Conservation (phyloP, 2,888 invertebrate genomes). For the Andrena praecox region DNA sequence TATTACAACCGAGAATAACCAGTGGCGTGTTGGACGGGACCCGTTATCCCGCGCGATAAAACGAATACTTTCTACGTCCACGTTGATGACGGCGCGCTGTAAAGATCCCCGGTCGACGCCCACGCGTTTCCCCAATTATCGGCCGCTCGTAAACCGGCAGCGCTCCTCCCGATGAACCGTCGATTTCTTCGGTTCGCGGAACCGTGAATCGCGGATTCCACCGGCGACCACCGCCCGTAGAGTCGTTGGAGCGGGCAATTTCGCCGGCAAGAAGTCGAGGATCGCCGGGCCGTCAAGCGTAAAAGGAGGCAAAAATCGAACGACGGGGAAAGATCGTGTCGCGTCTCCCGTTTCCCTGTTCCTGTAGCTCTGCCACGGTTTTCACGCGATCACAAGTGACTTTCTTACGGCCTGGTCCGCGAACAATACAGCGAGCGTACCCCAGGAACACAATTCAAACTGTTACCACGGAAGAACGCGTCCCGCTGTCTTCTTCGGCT, state of each 20-base stretch:
- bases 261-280: constrained; percentile 8
- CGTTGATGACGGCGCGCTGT: constrained; percentile 16
- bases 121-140: constrained; percentile 47
- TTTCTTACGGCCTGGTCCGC: constrained; percentile 20
- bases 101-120: constrained; percentile 37
- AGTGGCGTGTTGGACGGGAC: constrained; percentile 6
- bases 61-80: constrained; percentile 47
- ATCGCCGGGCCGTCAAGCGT: neutral
- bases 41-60: constrained; percentile 21
- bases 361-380: constrained; percentile 28
- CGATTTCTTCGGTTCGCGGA: constrained; percentile 39
- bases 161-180: neutral
- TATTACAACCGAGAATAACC: constrained; percentile 16
- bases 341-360: constrained; percentile 10
- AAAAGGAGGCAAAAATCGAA: constrained; percentile 34
- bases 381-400: constrained; percentile 31
- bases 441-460: constrained; percentile 60
- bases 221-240: neutral
- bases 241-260: constrained; percentile 22
- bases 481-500: constrained; percentile 48
- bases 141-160: constrained; percentile 9
- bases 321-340: neutral
- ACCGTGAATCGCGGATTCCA: constrained; percentile 12
- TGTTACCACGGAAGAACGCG: constrained; percentile 70
- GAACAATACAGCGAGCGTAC: constrained; percentile 59